Percentiles rank a stretch among this genome's conserved stretches.
Conservation (phyloP, 2,797 vertebrate genomes). For the Chloroceryle inda region DNA sequence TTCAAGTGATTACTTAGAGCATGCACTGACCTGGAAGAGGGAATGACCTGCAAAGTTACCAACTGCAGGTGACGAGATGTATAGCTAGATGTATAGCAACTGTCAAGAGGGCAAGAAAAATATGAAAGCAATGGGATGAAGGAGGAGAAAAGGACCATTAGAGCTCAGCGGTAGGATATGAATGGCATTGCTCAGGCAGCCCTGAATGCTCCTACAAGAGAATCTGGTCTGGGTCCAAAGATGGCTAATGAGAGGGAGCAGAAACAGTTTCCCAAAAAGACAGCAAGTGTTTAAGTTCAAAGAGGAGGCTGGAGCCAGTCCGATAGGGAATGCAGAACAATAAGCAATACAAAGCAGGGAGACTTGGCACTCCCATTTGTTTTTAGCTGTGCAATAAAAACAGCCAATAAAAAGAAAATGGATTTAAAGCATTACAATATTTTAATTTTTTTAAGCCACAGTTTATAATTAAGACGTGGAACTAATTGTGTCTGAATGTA, state of each 20-base stretch:
- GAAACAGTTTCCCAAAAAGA: not conserved
- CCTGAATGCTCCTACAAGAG: not conserved
- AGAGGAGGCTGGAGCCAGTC: not conserved
- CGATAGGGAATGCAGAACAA: not conserved
- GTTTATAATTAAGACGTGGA: constrained; percentile 15
- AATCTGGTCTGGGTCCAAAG: constrained; percentile 1
- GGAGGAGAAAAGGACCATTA: not conserved
- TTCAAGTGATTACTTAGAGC: not conserved
- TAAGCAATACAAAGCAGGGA: not conserved
- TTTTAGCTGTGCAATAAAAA: not conserved
- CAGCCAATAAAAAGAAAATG: not conserved
- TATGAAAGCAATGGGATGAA: not conserved
- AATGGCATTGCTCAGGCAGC: not conserved
- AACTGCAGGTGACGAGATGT: not conserved
- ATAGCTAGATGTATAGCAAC: not conserved
- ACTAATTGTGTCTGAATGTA: constrained; percentile 15
- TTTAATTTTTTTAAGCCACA: not conserved
- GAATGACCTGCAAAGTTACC: not conserved
- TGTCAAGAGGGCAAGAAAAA: not conserved
- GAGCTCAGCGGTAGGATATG: not conserved
- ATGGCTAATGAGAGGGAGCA: not conserved
- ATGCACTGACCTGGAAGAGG: not conserved
- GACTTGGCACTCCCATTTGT: not conserved
- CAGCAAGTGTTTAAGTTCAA: not conserved
- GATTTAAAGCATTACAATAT: not conserved